phyloP scores from a whole-genome alignment of 2,888 invertebrate species.

The Caenorhabditis sp. region DNA sequence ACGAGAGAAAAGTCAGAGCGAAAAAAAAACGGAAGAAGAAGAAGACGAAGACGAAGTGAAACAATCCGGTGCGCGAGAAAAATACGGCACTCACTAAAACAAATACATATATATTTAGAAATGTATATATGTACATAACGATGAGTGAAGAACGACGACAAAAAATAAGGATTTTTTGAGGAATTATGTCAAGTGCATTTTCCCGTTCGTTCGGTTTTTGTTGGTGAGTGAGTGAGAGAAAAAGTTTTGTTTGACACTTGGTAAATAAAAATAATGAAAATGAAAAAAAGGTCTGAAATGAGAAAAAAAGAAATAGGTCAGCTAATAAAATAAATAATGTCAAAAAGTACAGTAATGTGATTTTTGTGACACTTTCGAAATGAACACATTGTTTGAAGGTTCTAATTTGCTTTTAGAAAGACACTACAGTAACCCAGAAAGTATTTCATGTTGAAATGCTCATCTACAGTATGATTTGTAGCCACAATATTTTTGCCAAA shows the following conservation, averaged over 20 bases:
- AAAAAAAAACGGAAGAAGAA: too few relatives aligned
- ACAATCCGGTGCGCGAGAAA: background rate
- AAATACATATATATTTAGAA: background rate
- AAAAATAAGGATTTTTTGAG: background rate
- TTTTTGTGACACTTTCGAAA: background rate
- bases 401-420: too few relatives aligned
- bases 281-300: background rate
- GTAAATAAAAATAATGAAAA: background rate
- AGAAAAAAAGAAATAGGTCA: background rate
- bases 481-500: too few relatives aligned
- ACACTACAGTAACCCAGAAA: too few relatives aligned
- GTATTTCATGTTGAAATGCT: too few relatives aligned
- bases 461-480: too few relatives aligned
- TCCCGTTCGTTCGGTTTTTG: background rate
- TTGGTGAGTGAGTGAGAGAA: background rate
- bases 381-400: background rate
- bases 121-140: background rate
- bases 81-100: background rate
- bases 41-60: background rate
- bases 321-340: background rate
- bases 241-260: background rate
- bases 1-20: too few relatives aligned
- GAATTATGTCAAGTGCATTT: constrained; percentile 5
- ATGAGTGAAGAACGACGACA: background rate
- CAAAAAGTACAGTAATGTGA: background rate